Percentiles rank a stretch among this genome's conserved stretches.
Conservation (phyloP, 2,113 vertebrate species). For the Furnarius figulus region DNA sequence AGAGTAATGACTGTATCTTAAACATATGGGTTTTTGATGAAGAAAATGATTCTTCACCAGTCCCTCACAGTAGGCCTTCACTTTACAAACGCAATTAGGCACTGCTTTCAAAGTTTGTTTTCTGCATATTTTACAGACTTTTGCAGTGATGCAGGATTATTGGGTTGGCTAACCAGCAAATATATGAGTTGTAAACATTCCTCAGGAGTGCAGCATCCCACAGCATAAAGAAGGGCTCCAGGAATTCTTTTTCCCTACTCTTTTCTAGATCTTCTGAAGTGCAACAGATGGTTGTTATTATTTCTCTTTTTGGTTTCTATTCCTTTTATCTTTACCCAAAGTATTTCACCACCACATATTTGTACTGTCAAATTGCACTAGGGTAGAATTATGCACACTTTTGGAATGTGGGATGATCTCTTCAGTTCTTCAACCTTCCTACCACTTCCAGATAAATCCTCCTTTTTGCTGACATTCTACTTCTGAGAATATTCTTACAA, state of each 20-base stretch:
- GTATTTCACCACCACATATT: conserved; percentile 12
- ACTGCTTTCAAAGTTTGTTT: not conserved
- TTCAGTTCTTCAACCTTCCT: not conserved
- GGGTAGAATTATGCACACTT: not conserved
- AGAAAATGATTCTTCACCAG: not conserved
- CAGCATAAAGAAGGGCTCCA: not conserved
- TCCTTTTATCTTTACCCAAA: conserved; percentile 54
- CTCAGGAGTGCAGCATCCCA: not conserved
- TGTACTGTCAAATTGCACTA: conserved; percentile 13
- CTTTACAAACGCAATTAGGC: not conserved
- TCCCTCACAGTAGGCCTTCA: not conserved
- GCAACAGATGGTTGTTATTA: conserved; percentile 42
- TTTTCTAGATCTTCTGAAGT: conserved; percentile 29
- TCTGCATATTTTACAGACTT: not conserved
- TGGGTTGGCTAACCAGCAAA: not conserved
- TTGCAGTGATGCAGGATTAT: not conserved
- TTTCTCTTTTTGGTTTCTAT: conserved; percentile 34
- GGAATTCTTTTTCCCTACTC: not conserved
- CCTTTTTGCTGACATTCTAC: not conserved
- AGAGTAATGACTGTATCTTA: not conserved
- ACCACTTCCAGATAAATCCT: conserved; percentile 6
- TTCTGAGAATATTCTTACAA: not conserved
- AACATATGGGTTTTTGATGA: not conserved
- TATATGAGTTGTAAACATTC: not conserved
- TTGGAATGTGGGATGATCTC: conserved; percentile 21